A percentile compares a stretch with the other conserved stretches of the same genome.
phyloP scores from a whole-genome alignment of 2,113 vertebrate species.

The Laticauda laticaudata region DNA sequence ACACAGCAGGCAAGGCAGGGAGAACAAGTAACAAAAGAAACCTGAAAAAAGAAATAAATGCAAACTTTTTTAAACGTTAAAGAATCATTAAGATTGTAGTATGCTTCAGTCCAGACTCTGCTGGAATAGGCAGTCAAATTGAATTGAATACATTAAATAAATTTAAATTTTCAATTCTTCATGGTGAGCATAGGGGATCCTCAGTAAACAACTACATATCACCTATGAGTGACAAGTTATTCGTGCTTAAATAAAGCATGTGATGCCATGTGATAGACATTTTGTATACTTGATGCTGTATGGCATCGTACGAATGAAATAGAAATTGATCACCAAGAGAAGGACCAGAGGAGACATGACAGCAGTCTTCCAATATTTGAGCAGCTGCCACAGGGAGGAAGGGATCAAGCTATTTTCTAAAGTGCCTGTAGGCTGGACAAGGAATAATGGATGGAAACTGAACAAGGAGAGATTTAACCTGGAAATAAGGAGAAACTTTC shows the following conservation, averaged over 20 bases:
- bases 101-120: neutral
- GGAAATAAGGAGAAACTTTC: too few species aligned
- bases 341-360: too few species aligned
- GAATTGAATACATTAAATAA: neutral
- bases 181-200: neutral
- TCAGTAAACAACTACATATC: neutral
- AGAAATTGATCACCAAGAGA: neutral
- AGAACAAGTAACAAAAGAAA: neutral
- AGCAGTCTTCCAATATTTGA: too few species aligned
- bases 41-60: neutral
- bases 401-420: too few species aligned
- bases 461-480: too few species aligned
- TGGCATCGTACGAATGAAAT: too few species aligned
- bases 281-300: neutral
- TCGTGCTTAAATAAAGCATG: neutral
- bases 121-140: neutral
- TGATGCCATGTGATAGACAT: neutral
- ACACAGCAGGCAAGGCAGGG: neutral
- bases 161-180: neutral
- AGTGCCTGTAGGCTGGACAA: too few species aligned
- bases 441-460: too few species aligned
- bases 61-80: neutral
- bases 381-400: too few species aligned
- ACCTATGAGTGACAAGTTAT: neutral
- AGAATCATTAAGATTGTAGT: neutral